Evolutionary conservation across 2,113 vertebrate genomes (phyloP).

Genomic region (Oxyruncus cristatus): DNA sequence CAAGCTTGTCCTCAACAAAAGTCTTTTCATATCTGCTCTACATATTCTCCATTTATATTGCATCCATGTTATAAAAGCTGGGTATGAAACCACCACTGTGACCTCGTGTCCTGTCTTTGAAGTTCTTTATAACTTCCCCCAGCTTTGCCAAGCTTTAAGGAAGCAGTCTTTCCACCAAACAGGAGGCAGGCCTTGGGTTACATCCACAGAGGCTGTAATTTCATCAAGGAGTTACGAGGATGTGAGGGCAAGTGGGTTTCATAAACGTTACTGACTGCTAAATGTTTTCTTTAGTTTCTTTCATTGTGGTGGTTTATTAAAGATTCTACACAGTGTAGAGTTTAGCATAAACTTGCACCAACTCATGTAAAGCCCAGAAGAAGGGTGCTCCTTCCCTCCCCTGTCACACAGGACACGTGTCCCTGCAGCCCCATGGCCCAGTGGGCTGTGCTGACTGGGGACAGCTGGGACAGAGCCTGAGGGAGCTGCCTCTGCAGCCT

Average conservation of each 20-base stretch:
- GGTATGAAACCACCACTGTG: background rate
- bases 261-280: background rate
- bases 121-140: background rate
- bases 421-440: background rate
- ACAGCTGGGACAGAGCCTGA: background rate
- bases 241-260: background rate
- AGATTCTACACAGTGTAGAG: fast-evolving
- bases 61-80: background rate
- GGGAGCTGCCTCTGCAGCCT: background rate
- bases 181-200: background rate
- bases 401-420: fast-evolving
- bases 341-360: background rate
- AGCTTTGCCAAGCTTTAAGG: background rate
- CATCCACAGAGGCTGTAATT: background rate
- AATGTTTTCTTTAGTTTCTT: background rate
- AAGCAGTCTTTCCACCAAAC: background rate
- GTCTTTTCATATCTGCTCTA: background rate
- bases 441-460: background rate
- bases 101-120: background rate
- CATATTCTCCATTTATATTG: background rate
- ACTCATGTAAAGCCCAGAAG: fast-evolving
- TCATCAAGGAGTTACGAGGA: background rate
- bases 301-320: background rate
- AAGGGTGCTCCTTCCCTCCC: background rate
- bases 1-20: background rate